Evolutionary conservation across 2,113 vertebrate genomes (phyloP).

Genomic region (Apteryx owenii): DNA sequence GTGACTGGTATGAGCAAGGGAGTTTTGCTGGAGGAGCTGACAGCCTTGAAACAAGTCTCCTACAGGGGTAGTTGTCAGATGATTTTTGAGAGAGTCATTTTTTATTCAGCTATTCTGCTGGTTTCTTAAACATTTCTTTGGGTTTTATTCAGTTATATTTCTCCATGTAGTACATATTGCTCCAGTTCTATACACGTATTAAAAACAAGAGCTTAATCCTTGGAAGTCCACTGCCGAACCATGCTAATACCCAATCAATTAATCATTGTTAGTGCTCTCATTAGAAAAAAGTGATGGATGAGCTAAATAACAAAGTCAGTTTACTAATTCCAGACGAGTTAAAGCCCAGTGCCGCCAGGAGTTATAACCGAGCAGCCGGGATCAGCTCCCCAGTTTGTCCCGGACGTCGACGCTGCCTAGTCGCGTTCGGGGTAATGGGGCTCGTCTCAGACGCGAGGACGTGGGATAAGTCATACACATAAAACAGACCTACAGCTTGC

Average conservation of each 20-base stretch:
- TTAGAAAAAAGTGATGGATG: neutral
- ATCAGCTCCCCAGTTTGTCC: neutral
- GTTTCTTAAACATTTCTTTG: neutral
- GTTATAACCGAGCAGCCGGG: neutral
- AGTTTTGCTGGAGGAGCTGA: neutral
- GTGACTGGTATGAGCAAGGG: neutral
- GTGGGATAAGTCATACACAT: conserved; percentile 42
- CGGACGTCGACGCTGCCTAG: neutral
- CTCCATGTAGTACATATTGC: rapidly evolving
- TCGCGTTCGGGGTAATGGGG: neutral
- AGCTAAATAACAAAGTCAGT: neutral
- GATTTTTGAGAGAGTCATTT: neutral
- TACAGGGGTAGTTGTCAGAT: neutral
- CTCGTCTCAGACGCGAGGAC: conserved; percentile 45
- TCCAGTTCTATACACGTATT: neutral
- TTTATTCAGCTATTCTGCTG: neutral
- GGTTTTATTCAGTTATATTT: neutral
- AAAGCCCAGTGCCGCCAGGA: neutral
- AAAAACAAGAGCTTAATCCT: neutral
- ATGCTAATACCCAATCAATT: neutral
- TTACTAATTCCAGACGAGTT: neutral
- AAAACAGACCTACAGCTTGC: conserved; percentile 53
- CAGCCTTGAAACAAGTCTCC: neutral
- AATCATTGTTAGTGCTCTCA: neutral
- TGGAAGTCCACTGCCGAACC: neutral